Percentiles rank a stretch among this genome's conserved stretches.
Conservation (phyloP, 2,113 vertebrate genomes). For the Microtus montanus region DNA sequence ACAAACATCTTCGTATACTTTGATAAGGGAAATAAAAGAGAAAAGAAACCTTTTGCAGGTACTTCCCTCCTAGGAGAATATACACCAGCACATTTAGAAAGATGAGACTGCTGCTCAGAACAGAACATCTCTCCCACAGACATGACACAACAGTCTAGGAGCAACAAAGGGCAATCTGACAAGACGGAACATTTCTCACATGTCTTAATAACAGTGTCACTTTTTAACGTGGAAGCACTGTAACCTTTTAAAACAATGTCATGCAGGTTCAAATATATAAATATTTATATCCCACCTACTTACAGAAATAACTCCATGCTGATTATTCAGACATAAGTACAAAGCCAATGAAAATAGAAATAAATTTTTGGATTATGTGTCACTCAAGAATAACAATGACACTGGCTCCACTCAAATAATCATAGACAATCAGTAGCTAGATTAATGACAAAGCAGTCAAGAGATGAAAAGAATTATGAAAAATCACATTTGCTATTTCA, state of each 20-base stretch:
- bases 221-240: slow-evolving; percentile 62
- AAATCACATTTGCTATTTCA: slow-evolving; percentile 68
- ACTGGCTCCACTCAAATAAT: slow-evolving; percentile 70
- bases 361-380: slow-evolving; percentile 71
- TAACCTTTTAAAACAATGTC: slow-evolving; percentile 66
- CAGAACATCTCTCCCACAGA: slow-evolving; percentile 62
- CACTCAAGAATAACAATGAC: slow-evolving; percentile 67
- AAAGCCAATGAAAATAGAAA: slow-evolving; percentile 73
- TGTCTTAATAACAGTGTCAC: slow-evolving; percentile 28
- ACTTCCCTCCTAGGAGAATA: slow-evolving; percentile 36
- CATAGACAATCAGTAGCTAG: slow-evolving; percentile 63
- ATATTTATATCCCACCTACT: slow-evolving; percentile 73
- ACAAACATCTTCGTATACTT: neutral
- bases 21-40: neutral
- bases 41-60: slow-evolving; percentile 33
- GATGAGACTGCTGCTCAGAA: slow-evolving; percentile 57
- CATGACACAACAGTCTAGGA: slow-evolving; percentile 58
- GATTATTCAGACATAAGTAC: slow-evolving; percentile 76
- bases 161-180: slow-evolving; percentile 34
- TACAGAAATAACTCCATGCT: slow-evolving; percentile 76
- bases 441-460: slow-evolving; percentile 68
- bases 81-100: slow-evolving; percentile 44
- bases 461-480: slow-evolving; percentile 66
- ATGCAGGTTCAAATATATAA: slow-evolving; percentile 71
- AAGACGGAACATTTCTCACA: slow-evolving; percentile 37